These are phyloP conservation scores for Tretioscincus oriximinensis DNA, from an alignment of 2,113 vertebrate genomes.

Conservation along the genomic window DNA sequence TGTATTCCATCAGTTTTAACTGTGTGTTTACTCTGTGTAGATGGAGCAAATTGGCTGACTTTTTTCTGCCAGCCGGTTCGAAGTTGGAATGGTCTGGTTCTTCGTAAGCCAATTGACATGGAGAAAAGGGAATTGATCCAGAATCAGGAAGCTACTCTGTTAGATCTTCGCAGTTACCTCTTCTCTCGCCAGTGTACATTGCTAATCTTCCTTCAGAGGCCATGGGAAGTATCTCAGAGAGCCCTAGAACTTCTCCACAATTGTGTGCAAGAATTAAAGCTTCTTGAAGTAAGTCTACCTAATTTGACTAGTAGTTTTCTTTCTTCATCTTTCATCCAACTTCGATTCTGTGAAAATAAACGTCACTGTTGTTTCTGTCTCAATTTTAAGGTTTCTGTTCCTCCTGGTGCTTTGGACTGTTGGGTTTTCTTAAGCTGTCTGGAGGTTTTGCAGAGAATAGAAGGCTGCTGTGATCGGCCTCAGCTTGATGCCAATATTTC, in stretches of 20 bases:
- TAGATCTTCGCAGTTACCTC: constrained; percentile 95
- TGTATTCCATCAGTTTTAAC: not conserved
- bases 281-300: constrained; percentile 84
- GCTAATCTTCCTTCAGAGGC: constrained; percentile 93
- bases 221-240: constrained; percentile 94
- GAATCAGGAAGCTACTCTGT: constrained; percentile 85
- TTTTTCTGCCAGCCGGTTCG: constrained; percentile 94
- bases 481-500: constrained; percentile 90
- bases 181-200: constrained; percentile 97
- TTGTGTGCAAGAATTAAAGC: constrained; percentile 93
- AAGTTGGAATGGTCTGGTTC: constrained; percentile 91
- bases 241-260: constrained; percentile 95
- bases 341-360: constrained; percentile 13
- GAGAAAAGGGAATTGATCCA: constrained; percentile 94
- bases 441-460: constrained; percentile 96
- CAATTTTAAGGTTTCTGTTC: constrained; percentile 82
- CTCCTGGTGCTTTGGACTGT: constrained; percentile 92
- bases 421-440: constrained; percentile 98
- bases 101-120: constrained; percentile 96
- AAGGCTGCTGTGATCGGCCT: constrained; percentile 90
- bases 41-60: constrained; percentile 94
- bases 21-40: constrained; percentile 72
- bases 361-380: not conserved
- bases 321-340: not conserved
- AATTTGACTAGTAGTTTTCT: not conserved